Evolutionary conservation across 2,888 invertebrate species (phyloP).

Genomic region (Danaus chrysippus): DNA sequence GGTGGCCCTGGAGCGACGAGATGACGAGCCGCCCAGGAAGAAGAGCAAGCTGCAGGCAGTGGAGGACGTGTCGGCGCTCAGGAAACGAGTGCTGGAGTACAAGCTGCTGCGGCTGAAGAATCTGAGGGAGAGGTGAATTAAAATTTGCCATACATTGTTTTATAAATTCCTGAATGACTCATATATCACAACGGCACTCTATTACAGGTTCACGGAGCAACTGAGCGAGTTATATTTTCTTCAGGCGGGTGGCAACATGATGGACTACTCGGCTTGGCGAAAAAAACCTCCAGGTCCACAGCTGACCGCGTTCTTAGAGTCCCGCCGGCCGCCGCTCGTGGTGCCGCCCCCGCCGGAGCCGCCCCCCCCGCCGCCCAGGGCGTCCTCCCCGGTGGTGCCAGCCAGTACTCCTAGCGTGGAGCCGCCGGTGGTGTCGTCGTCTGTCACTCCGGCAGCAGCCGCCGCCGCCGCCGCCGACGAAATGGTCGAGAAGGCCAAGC

Average conservation of each 20-base stretch:
- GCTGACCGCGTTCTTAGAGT: conserved; percentile 86
- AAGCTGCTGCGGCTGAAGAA: conserved; percentile 83
- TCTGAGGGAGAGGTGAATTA: conserved; percentile 81
- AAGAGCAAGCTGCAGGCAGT: conserved; percentile 44
- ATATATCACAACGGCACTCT: conserved; percentile 26
- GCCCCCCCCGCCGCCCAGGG: conserved; percentile 64
- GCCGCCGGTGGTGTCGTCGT: conserved; percentile 82
- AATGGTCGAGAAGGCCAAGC: conserved; percentile 66
- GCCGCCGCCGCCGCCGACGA: conserved; percentile 64
- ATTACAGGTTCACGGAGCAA: conserved; percentile 84
- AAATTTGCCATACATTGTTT: not conserved
- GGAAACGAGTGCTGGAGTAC: conserved; percentile 85
- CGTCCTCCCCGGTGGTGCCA: conserved; percentile 80
- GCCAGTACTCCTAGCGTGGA: conserved; percentile 40
- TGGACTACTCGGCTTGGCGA: conserved; percentile 92
- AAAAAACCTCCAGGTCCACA: conserved; percentile 88
- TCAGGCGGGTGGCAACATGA: conserved; percentile 91
- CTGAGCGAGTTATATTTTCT: conserved; percentile 92
- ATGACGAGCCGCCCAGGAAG: conserved; percentile 58
- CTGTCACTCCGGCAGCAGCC: conserved; percentile 59
- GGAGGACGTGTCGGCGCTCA: conserved; percentile 63
- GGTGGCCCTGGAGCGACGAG: conserved; percentile 35
- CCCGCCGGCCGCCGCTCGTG: conserved; percentile 80
- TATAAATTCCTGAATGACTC: not conserved
- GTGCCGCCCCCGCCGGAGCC: conserved; percentile 80